Percentiles rank a stretch among this genome's conserved stretches.
These are phyloP conservation scores for Plagodis pulveraria DNA, from an alignment of 2,888 invertebrate species.

Conservation along the genomic window DNA sequence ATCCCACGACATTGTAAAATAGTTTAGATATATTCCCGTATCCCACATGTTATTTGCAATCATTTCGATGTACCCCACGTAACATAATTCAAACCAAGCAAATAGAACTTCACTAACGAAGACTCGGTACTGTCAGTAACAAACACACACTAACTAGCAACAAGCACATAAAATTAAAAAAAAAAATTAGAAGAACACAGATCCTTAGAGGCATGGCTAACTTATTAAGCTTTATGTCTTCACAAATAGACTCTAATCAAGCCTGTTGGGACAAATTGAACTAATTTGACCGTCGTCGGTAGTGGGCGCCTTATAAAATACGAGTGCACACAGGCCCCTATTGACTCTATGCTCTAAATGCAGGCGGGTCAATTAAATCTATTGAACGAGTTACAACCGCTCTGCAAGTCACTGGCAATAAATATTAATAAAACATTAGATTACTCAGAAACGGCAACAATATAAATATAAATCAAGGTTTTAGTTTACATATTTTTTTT, in stretches of 20 bases:
- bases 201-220: too few species aligned
- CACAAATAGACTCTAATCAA: constrained; percentile 67
- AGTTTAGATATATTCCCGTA: too few species aligned
- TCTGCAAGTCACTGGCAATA: constrained; percentile 16
- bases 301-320: constrained; percentile 62
- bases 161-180: too few species aligned
- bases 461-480: constrained; percentile 23
- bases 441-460: constrained; percentile 11
- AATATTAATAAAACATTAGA: constrained; percentile 16
- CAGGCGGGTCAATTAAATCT: constrained; percentile 59
- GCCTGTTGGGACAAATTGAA: constrained; percentile 69
- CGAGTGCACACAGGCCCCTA: constrained; percentile 53
- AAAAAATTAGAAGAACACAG: too few species aligned
- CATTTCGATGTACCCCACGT: too few species aligned
- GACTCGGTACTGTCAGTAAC: too few species aligned
- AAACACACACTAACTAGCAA: too few species aligned
- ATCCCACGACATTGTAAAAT: too few species aligned
- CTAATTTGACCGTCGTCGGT: constrained; percentile 66
- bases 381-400: constrained; percentile 37
- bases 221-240: constrained; percentile 43
- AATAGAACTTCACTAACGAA: too few species aligned
- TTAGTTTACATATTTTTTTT: constrained; percentile 16
- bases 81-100: too few species aligned
- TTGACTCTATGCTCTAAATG: constrained; percentile 50
- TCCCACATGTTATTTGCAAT: too few species aligned